A percentile compares a stretch with the other conserved stretches of the same genome.
These are phyloP conservation scores for Drosophila subsilvestris DNA, from an alignment of 2,888 invertebrate genomes.

Conservation along the genomic window DNA sequence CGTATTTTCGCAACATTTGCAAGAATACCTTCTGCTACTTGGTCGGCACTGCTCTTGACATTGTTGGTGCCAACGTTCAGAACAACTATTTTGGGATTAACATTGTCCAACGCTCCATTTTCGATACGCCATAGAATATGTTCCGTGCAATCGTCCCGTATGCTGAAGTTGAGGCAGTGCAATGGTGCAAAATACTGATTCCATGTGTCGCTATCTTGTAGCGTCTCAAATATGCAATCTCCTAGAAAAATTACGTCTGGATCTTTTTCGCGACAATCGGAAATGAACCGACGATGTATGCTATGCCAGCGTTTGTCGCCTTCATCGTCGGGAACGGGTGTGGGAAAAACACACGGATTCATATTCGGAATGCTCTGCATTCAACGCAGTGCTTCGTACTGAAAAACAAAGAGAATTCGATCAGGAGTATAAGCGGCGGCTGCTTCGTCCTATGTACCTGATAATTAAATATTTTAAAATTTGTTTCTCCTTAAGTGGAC, in stretches of 20 bases:
- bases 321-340: conserved; percentile 90
- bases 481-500: background rate
- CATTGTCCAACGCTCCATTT: conserved; percentile 95
- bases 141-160: conserved; percentile 94
- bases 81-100: conserved; percentile 95
- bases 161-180: conserved; percentile 94
- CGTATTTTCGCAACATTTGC: conserved; percentile 90
- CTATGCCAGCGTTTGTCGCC: conserved; percentile 89
- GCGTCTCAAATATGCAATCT: conserved; percentile 93
- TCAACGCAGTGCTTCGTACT: conserved; percentile 5
- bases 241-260: conserved; percentile 96
- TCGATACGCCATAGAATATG: conserved; percentile 95
- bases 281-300: conserved; percentile 91
- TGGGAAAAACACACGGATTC: conserved; percentile 90
- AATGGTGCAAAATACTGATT: conserved; percentile 95
- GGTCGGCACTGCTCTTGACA: conserved; percentile 90
- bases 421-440: background rate
- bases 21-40: conserved; percentile 92
- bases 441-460: background rate
- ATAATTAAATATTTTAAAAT: background rate
- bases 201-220: conserved; percentile 94
- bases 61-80: conserved; percentile 96
- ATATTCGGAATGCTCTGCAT: conserved; percentile 81
- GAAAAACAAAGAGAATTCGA: background rate
- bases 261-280: conserved; percentile 94